phyloP scores from a whole-genome alignment of 2,888 invertebrate genomes.

The Aporophyla lueneburgensis region DNA sequence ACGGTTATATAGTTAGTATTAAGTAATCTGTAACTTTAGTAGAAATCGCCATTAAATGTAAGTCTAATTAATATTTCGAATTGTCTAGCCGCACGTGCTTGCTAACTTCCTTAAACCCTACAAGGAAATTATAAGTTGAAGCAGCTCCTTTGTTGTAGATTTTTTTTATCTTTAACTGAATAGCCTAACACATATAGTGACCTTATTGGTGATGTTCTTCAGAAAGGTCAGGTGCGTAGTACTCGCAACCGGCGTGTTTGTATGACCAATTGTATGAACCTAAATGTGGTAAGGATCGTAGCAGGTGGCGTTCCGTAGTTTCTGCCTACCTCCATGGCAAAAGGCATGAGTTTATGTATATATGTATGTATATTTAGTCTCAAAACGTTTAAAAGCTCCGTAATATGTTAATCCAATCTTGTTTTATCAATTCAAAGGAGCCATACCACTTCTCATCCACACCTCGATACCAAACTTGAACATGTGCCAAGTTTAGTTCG shows the following conservation, averaged over 20 bases:
- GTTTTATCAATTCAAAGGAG: conserved; percentile 16
- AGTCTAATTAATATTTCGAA: conserved; percentile 29
- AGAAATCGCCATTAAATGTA: conserved; percentile 14
- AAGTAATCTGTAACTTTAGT: conserved; percentile 12
- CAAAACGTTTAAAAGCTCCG: not conserved
- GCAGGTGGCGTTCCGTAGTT: no score
- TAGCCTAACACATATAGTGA: no score
- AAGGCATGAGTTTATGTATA: no score
- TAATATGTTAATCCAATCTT: conserved; percentile 1
- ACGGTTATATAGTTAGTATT: conserved; percentile 7
- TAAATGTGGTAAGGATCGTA: no score
- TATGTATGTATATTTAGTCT: not conserved
- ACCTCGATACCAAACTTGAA: conserved; percentile 51
- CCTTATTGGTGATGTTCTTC: no score
- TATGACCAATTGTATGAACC: no score
- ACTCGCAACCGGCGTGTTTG: no score
- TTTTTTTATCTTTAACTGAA: no score
- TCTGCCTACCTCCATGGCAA: no score
- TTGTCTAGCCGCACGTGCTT: conserved; percentile 12
- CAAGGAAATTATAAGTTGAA: not conserved
- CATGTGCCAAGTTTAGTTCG: conserved; percentile 54
- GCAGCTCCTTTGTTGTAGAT: not conserved
- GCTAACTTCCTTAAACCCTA: not conserved
- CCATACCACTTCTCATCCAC: conserved; percentile 41
- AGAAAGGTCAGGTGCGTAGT: no score